Evolutionary conservation across 2,888 invertebrate species (phyloP).

Genomic region (Drosophila ezoana): DNA sequence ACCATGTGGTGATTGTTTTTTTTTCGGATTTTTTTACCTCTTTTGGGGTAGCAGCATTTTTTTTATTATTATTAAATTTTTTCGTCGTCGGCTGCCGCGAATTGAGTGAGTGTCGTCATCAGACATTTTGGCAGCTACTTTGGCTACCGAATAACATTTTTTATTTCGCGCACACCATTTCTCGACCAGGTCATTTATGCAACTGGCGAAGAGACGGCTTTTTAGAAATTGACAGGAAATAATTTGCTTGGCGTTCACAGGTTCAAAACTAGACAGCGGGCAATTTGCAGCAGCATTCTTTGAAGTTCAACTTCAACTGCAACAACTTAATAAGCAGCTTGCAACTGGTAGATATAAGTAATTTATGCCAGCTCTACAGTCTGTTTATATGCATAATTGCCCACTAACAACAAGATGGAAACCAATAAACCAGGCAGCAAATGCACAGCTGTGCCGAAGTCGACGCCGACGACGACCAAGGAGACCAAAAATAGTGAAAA

Average conservation of each 20-base stretch:
- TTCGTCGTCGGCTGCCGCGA: not conserved
- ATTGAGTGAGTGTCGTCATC: slow-evolving; percentile 47
- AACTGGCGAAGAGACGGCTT: not conserved
- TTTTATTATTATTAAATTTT: slow-evolving; percentile 50
- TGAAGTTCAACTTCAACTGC: slow-evolving; percentile 50
- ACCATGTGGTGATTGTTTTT: slow-evolving; percentile 20
- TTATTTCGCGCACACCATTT: slow-evolving; percentile 1
- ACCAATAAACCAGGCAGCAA: slow-evolving; percentile 42
- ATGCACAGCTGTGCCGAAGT: slow-evolving; percentile 45
- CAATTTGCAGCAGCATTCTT: slow-evolving; percentile 48
- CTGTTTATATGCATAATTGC: slow-evolving; percentile 67
- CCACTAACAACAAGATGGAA: slow-evolving; percentile 23
- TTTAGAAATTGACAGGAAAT: slow-evolving; percentile 20
- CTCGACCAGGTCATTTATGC: slow-evolving; percentile 18
- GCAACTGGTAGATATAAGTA: slow-evolving; percentile 39
- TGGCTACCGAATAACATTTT: slow-evolving; percentile 52
- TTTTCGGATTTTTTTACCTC: slow-evolving; percentile 6
- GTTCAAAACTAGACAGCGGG: slow-evolving; percentile 11
- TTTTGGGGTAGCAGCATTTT: slow-evolving; percentile 33
- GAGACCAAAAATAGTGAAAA: slow-evolving; percentile 73
- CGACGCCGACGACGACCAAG: slow-evolving; percentile 14
- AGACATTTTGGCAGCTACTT: slow-evolving; percentile 51
- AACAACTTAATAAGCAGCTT: slow-evolving; percentile 74
- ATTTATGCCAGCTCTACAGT: slow-evolving; percentile 48
- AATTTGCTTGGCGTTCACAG: not conserved